Base-by-base conservation (phyloP, 2,797 vertebrate genomes). In the Enteromius paludinosus region DNA sequence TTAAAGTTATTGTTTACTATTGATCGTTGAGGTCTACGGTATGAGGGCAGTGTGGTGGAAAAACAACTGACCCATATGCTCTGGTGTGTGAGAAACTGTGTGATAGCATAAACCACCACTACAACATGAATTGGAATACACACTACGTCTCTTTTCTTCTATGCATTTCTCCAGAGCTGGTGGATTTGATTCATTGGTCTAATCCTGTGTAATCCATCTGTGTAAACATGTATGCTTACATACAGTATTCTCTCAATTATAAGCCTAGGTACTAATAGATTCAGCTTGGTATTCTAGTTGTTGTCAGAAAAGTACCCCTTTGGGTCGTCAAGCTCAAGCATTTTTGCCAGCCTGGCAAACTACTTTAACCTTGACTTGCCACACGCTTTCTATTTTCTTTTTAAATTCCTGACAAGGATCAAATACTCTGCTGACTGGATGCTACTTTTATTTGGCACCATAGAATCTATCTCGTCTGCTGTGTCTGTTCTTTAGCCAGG, bases 1-100 rank as follows among this genome's bases (percentile, higher is more conserved):
- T 84, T 79, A 81, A 78, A 78, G 72, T 84, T 84, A 84, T 87
- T 86, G 82, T 87, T 86, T 75, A 74, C 66, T 87, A 88, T 88
- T 86, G 87, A 88, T 86, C 75, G 71, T 7, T 54, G 47, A n/a
- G 78, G 66, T 76, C 81, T 47, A 61, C 17, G 75, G 75, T 74
- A 65, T 77, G 56, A 84, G 80, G 47, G 72, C 79, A 81, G 77
- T 77, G 79, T 84, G 84, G 52, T 83, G 87, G 80, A 86, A 88
- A 78, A 76, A 78, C 64, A 81, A 54, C 72, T 86, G 82, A 88
- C 84, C 84, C 83, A 81, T 70, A 81, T 41, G 54, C 52, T 76
- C 38, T 10, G 70, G n/a, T 49, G 28, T 62, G 73, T 82, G 49
- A 61, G 73, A 83, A 83, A 77, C 38, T 47, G 64, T 64, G 17